Conservation (phyloP, 2,797 vertebrate species). For the Acanthiza pusilla region DNA sequence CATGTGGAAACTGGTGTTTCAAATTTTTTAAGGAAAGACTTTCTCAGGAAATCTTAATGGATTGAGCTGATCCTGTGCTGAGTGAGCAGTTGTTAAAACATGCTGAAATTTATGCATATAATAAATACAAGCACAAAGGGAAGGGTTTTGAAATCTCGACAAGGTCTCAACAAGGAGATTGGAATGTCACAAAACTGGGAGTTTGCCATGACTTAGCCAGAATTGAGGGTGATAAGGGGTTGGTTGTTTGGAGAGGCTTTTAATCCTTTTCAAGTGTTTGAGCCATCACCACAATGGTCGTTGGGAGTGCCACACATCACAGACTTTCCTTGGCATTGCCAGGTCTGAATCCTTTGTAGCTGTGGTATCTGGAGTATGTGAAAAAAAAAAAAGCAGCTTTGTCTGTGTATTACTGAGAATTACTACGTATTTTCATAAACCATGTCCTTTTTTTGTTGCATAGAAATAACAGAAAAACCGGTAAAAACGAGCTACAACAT, state of each 20-base stretch:
- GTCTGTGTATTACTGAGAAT: not conserved
- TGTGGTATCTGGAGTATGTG: not conserved
- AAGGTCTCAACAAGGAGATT: not conserved
- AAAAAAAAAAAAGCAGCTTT: not conserved
- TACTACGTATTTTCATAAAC: not conserved
- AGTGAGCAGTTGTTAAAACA: not conserved
- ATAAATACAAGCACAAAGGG: not conserved
- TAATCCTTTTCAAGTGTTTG: not conserved
- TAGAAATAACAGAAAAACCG: not conserved
- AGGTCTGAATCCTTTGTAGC: not conserved
- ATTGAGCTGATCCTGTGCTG: not conserved
- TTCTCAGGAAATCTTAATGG: not conserved
- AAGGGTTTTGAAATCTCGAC: not conserved
- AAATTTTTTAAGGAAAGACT: not conserved
- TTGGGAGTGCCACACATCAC: not conserved
- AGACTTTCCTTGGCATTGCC: not conserved
- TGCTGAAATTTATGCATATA: not conserved
- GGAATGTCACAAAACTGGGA: not conserved
- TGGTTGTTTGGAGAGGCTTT: not conserved
- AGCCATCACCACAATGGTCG: not conserved
- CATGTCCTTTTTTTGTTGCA: not conserved
- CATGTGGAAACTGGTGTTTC: not conserved
- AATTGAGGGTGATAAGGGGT: not conserved
- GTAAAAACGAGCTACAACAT: not conserved
- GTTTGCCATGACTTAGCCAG: not conserved